These are phyloP conservation scores for Pheucticus melanocephalus DNA, from an alignment of 2,113 vertebrate genomes.

Conservation along the genomic window DNA sequence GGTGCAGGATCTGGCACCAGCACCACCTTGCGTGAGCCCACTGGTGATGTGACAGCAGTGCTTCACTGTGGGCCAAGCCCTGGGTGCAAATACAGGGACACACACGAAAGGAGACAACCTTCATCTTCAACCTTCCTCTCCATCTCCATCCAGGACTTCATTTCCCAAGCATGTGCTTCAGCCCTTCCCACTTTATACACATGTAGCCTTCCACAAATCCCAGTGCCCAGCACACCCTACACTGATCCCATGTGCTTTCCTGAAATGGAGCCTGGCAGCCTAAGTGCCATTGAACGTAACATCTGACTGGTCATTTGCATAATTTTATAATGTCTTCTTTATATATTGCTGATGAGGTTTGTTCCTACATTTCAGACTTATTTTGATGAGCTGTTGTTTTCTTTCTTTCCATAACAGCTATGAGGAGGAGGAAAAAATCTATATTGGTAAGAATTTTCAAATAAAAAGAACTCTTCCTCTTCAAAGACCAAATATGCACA, in stretches of 20 bases:
- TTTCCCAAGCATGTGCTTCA: not conserved
- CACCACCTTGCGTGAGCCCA: not conserved
- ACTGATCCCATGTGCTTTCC: not conserved
- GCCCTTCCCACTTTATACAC: accelerated
- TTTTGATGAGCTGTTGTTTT: not conserved
- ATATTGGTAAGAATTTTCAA: not conserved
- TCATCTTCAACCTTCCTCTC: not conserved
- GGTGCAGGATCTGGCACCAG: not conserved
- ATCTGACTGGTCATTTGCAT: not conserved
- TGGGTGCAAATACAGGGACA: not conserved
- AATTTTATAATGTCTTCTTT: not conserved
- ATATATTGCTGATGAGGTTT: not conserved
- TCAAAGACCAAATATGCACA: not conserved
- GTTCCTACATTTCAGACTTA: not conserved
- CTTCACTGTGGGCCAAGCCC: not conserved
- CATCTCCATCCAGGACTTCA: accelerated
- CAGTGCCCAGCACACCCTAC: not conserved
- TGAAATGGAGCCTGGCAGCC: not conserved
- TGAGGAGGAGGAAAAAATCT: not conserved
- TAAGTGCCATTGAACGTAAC: not conserved
- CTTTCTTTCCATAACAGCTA: not conserved
- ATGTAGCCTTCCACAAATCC: not conserved
- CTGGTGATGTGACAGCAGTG: not conserved
- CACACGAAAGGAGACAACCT: accelerated
- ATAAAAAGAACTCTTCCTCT: not conserved